Evolutionary conservation across 1,140 invertebrate species (phyloP), one percentile per base, ranked within the genome.

Genomic region (Pseudomyrmex dendroicus): DNA sequence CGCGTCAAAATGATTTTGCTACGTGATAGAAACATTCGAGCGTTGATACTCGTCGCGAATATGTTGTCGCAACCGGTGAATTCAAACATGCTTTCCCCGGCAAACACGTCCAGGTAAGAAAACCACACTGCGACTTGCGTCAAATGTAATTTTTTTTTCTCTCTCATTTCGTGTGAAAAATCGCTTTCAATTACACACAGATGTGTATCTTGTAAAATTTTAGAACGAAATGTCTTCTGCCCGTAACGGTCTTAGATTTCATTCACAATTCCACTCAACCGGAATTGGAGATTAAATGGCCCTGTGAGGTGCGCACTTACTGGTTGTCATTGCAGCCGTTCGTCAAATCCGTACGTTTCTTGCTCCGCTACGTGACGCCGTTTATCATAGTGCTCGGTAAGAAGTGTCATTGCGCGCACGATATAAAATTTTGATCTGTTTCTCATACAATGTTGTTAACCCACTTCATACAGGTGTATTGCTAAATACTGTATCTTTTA

Each of bases 341-440:
- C 56, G 89, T 93, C 13, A 88, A 84, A 64, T 61, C 90, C 20
- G 90, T 92, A 13, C 83, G 91, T 48, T 84, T 89, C 62, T 66
- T 93, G 15, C 77, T 93, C 9, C 80, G 84, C 50, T 91, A 93
- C 44, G 85, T 92, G 25, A 93, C 92, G 46, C 87, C 90, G 8
- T 84, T 91, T 44, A 90, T 92, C 44, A 92, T 93, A 76, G 68
- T 91, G 13, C 20, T 93, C 20, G 92, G 93, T 93, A 86, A 89
- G 86, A 15, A 57, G 76, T 52, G 56, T 52, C 35, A 56, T 62
- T 35, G 20, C 9, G 20, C 9, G 7, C 64, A 25, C 12, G 44
- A 3, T 83, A 44, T 1, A 56, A 66, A 66, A 20, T 35, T 17
- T 25, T 22, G 54, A 80, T 0, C 15, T 25, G 66, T 35, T 80